Evolutionary conservation across 2,888 invertebrate genomes (phyloP).

Genomic region (Sinotaia quadrata): DNA sequence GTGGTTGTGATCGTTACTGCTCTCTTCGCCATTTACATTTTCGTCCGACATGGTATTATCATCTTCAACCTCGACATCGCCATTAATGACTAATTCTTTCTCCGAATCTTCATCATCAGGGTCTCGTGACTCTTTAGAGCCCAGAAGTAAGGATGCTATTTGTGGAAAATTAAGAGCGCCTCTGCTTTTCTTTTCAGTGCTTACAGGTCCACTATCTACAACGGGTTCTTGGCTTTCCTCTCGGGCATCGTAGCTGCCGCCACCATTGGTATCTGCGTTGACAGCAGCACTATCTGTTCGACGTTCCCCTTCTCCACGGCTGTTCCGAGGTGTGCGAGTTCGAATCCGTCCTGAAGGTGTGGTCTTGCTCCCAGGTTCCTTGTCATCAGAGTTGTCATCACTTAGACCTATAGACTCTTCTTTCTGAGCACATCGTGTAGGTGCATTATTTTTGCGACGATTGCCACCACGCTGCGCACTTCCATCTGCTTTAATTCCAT

Average conservation of each 20-base stretch:
- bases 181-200: not conserved
- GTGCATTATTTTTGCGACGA: slow-evolving; percentile 64
- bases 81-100: slow-evolving; percentile 24
- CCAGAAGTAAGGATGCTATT: slow-evolving; percentile 7
- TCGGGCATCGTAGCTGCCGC: not conserved
- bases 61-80: slow-evolving; percentile 26
- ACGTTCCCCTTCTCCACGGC: not conserved
- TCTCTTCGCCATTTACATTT: slow-evolving; percentile 23
- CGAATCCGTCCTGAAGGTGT: not conserved
- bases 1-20: slow-evolving; percentile 25
- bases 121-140: slow-evolving; percentile 10
- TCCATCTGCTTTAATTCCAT: slow-evolving; percentile 27
- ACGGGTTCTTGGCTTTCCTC: not conserved
- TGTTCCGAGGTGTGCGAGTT: not conserved
- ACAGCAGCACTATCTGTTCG: not conserved
- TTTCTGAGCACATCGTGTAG: slow-evolving; percentile 64
- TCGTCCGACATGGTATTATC: slow-evolving; percentile 13
- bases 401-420: slow-evolving; percentile 50
- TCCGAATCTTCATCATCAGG: slow-evolving; percentile 5
- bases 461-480: slow-evolving; percentile 48
- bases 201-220: not conserved
- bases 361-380: slow-evolving; percentile 32
- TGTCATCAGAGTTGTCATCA: slow-evolving; percentile 58
- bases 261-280: not conserved
- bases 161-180: slow-evolving; percentile 21